Evolutionary conservation across 2,797 vertebrate genomes (phyloP), one percentile per base, ranked within the genome.

Genomic region (Parauchenoglanis ngamensis): DNA sequence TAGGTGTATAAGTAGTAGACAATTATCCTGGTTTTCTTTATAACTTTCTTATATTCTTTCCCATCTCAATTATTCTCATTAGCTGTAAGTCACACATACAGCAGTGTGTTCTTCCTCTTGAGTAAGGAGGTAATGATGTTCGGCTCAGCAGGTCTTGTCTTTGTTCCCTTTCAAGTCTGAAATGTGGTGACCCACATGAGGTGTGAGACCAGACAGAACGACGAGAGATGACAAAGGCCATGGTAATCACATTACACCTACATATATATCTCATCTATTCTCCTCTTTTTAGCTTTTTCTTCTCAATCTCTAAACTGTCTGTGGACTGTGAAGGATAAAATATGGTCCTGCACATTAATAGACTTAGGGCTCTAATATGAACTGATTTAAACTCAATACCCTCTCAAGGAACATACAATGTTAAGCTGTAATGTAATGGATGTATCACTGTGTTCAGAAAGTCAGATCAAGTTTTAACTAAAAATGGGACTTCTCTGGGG

Each of bases 221-320:
- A 91, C 89, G 1, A 72, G 2, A 85, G 46, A 93, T 89, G 87
- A 92, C 91, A 94, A 94, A 94, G 91, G 90, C 87, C 88, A 92
- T 87, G 76, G 83, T 93, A 91, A 92, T 93, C 91, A 86, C 90
- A 92, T 93, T 91, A 92, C 91, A 92, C 79, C 70, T 83, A 40
- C 3, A 49, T 10, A 10, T 49, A 59, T 10, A 46, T 72, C 21
- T 81, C 61, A 52, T 57, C 68, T 61, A 19, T 4, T 35, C 23
- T 31, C 21, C 15, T 49, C 44, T 28, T 73, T 59, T 28, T 35
- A 59, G 28, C 8, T 40, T 44, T 49, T 52, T 12, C 56, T 17
- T 25, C 17, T 54, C 13, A 21, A 11, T 23, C 61, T 86, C 46
- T 44, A 68, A 25, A 21, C 80, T 56, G 68, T n/a, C 52, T 52